Evolutionary conservation across 2,888 invertebrate genomes (phyloP).

Genomic region (Plusia festucae): DNA sequence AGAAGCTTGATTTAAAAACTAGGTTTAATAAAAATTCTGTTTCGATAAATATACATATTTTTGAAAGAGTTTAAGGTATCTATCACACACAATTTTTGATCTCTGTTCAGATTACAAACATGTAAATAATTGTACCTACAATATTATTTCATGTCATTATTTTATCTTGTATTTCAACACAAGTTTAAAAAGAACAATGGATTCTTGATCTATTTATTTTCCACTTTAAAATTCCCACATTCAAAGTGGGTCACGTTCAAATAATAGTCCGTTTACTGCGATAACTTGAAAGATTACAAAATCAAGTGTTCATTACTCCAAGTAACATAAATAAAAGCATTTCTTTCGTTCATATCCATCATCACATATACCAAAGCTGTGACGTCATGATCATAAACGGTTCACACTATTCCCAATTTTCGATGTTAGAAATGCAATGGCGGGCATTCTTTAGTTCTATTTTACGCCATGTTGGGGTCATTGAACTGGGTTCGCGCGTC

Average conservation of each 20-base stretch:
- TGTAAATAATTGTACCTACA: too few relatives aligned
- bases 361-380: constrained; percentile 30
- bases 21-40: background rate
- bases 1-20: background rate
- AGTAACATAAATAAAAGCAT: background rate
- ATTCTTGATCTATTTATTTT: background rate
- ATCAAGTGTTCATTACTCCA: background rate
- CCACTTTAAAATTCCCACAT: background rate
- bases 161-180: background rate
- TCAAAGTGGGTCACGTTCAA: constrained; percentile 38
- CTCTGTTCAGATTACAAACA: too few relatives aligned
- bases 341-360: constrained; percentile 26
- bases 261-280: background rate
- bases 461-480: constrained; percentile 86
- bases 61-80: too few relatives aligned
- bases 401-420: constrained; percentile 76
- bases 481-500: constrained; percentile 79
- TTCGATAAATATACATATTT: too few relatives aligned
- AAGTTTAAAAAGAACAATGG: background rate
- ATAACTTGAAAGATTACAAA: background rate
- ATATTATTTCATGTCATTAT: too few relatives aligned
- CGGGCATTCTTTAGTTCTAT: constrained; percentile 87
- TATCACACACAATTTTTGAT: too few relatives aligned
- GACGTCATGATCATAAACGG: constrained; percentile 60
- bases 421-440: constrained; percentile 86